A percentile compares a stretch with the other conserved stretches of the same genome.
Evolutionary conservation across 2,797 vertebrate genomes (phyloP).

Genomic region (Poeciliopsis presidionis): DNA sequence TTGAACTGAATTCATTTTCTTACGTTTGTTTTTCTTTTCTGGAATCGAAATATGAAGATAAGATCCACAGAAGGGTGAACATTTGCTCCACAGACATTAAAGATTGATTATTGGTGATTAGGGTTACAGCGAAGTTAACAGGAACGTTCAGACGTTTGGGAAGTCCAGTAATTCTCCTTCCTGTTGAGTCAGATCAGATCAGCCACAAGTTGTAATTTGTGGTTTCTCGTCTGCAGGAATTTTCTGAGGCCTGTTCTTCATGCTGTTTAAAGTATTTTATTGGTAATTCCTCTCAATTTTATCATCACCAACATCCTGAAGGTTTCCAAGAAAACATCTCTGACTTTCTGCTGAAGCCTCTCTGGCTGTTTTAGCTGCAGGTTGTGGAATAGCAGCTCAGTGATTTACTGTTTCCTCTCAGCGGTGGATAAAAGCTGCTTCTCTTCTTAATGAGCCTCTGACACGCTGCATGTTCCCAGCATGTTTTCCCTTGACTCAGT

Average conservation of each 20-base stretch:
- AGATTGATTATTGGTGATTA: not conserved
- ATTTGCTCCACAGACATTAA: not conserved
- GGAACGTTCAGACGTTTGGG: not conserved
- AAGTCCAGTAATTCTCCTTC: not conserved
- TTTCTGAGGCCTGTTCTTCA: not conserved
- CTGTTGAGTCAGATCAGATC: not conserved
- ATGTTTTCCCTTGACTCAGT: conserved; percentile 74
- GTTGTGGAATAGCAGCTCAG: conserved; percentile 49
- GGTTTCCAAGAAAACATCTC: not conserved
- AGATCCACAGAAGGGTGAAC: not conserved
- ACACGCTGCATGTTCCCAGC: conserved; percentile 74
- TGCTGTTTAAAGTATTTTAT: not conserved
- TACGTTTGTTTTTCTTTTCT: not conserved
- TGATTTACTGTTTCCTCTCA: conserved; percentile 81
- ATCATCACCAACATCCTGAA: not conserved
- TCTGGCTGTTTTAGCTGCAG: not conserved
- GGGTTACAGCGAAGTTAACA: conserved; percentile 23
- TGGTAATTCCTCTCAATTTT: not conserved
- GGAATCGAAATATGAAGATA: not conserved
- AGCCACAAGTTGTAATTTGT: not conserved
- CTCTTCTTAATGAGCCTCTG: conserved; percentile 78
- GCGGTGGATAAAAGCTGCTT: conserved; percentile 73
- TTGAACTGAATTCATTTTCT: not conserved
- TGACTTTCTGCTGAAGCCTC: not conserved
- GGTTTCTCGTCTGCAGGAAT: not conserved